Base-by-base conservation (phyloP, 2,797 vertebrate species). In the Hippocampus kuda region DNA sequence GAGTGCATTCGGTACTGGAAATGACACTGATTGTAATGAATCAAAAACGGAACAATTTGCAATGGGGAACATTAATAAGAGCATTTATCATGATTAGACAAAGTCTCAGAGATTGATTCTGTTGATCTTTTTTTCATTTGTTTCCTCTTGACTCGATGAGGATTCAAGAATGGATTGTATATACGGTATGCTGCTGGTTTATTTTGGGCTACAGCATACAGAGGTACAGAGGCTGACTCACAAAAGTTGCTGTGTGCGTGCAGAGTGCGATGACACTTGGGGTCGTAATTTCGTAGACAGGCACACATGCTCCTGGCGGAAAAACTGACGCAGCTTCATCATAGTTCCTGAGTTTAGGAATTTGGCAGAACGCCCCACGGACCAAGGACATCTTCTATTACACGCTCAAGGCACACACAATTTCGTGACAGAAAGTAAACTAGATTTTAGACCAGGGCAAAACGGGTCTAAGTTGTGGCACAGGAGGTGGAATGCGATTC, bases 231-330 rank as follows among this genome's bases (percentile, higher is more conserved):
- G 22, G 22, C 42, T 63, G 61, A 42, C 61, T 63, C 20, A 66
- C 64, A 63, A 12, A 63, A 42, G 61, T 6, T 24, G 1, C 38
- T 34, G 41, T 18, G 26, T 22, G 48, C 60, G 70, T 51, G 65
- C 69, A 30, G 30, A 68, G 9, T 65, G 56, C 69, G 26, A 68
- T 74, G 75, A 77, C 73, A 74, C 61, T 70, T 79, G 75, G 34
- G 34, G 34, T 38, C 34, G 34, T 38, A 38, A 38, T 38, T 38
- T 38, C 34, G 34, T 38, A 38, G 34, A 38, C 34, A 38, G 34
- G 34, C 34, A 7, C 34, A 38, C 34, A 38, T 38, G 34, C 34
- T 38, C 34, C 8, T 6, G 34, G 6, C 34, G 34, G 34, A 38
- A 38, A 38, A 38, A 38, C 34, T 38, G 34, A 7, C 34, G 6